These are phyloP conservation scores for Hemicrepidius hirtus DNA, from an alignment of 2,888 invertebrate genomes.

Conservation along the genomic window DNA sequence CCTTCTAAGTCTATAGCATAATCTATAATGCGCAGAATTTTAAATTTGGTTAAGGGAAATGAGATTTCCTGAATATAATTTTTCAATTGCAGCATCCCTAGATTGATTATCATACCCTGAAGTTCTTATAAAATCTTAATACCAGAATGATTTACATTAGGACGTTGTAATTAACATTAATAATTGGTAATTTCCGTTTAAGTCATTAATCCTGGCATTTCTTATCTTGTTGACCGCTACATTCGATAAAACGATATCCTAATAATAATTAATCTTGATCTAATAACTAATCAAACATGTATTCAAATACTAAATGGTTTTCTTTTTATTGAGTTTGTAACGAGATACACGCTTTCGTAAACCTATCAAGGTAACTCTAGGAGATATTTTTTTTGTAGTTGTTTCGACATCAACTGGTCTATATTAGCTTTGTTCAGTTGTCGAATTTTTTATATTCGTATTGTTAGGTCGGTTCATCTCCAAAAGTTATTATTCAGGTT, in stretches of 20 bases:
- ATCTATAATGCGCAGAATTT: no score
- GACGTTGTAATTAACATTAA: conserved; percentile 31
- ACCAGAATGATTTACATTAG: conserved; percentile 12
- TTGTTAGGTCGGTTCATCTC: not conserved
- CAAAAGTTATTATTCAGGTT: not conserved
- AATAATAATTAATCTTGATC: conserved; percentile 46
- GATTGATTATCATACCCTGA: no score
- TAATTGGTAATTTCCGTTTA: conserved; percentile 39
- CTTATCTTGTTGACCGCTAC: conserved; percentile 33
- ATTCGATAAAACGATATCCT: conserved; percentile 40
- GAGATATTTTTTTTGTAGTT: conserved; percentile 30
- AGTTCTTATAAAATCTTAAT: no score
- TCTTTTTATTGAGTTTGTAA: conserved; percentile 44
- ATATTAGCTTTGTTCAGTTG: conserved; percentile 15
- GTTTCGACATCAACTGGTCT: conserved; percentile 31
- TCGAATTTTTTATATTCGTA: not conserved
- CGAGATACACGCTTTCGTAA: conserved; percentile 42
- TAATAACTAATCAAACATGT: conserved; percentile 47
- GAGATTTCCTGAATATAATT: no score
- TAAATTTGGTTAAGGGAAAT: no score
- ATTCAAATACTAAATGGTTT: conserved; percentile 46
- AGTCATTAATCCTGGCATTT: conserved; percentile 36
- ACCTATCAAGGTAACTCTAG: conserved; percentile 26
- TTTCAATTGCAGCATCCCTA: no score
- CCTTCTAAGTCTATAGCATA: no score